Percentiles rank a stretch among this genome's conserved stretches.
Conservation (phyloP, 2,113 vertebrate genomes). For the Rhagologus leucostigma region DNA sequence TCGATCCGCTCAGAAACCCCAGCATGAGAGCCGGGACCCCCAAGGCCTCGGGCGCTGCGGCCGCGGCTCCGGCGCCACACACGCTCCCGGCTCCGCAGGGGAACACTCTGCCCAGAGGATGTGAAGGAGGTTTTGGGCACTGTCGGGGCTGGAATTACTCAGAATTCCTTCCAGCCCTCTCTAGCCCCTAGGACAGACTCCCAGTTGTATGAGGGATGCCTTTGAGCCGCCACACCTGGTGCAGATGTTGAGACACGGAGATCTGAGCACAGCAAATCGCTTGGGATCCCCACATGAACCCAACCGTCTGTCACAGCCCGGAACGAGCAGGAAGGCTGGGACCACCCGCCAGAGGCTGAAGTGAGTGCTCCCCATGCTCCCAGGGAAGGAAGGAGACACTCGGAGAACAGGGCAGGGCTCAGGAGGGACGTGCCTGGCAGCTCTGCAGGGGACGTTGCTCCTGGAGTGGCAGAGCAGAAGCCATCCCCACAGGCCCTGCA, state of each 20-base stretch:
- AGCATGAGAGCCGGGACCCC: not conserved
- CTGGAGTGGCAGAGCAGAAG: not conserved
- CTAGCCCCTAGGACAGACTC: not conserved
- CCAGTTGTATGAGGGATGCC: not conserved
- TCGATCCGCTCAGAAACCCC: accelerated
- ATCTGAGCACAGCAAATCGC: not conserved
- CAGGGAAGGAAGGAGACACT: not conserved
- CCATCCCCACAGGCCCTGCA: accelerated
- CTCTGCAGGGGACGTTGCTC: not conserved
- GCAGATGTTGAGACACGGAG: not conserved
- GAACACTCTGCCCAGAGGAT: not conserved
- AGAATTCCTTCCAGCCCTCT: not conserved
- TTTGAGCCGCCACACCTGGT: not conserved
- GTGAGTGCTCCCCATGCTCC: accelerated
- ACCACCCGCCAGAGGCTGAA: not conserved
- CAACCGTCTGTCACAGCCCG: accelerated
- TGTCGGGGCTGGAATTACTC: not conserved
- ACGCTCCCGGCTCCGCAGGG: accelerated
- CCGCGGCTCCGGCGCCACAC: not conserved
- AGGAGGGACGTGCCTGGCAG: not conserved
- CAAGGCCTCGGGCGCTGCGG: not conserved
- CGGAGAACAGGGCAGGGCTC: not conserved
- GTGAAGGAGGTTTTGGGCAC: not conserved
- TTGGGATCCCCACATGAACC: not conserved
- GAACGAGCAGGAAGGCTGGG: not conserved